Evolutionary conservation across 2,888 invertebrate species (phyloP).

Genomic region (Drosophila aldrichi): DNA sequence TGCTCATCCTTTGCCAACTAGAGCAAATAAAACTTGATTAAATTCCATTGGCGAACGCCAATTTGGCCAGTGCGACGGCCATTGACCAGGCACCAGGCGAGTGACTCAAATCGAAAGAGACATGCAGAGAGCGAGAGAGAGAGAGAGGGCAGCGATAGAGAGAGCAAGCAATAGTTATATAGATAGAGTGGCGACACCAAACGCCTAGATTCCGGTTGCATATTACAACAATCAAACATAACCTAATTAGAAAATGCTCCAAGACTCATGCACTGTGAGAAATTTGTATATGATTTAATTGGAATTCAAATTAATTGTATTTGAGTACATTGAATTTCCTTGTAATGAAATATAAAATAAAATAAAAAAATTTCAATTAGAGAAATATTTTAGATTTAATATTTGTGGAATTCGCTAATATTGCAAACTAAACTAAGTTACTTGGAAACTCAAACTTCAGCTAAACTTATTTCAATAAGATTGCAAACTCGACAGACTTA

Average conservation of each 20-base stretch:
- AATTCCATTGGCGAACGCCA: conserved; percentile 75
- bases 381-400: too few species aligned
- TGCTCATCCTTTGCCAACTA: conserved; percentile 64
- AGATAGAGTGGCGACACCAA: conserved; percentile 26
- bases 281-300: background rate
- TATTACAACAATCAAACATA: conserved; percentile 79
- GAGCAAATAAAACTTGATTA: conserved; percentile 79
- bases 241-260: conserved; percentile 70
- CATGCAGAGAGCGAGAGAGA: conserved; percentile 14
- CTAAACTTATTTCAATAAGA: background rate
- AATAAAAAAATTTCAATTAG: too few species aligned
- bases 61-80: conserved; percentile 51
- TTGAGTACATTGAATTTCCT: background rate
- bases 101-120: background rate
- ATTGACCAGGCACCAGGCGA: conserved; percentile 33
- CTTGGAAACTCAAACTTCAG: background rate
- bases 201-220: conserved; percentile 49
- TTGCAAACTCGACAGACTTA: background rate
- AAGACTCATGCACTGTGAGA: conserved; percentile 24
- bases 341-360: too few species aligned
- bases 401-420: too few species aligned
- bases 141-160: background rate
- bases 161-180: background rate
- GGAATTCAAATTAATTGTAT: background rate
- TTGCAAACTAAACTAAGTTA: too few species aligned